Percentiles rank a stretch among this genome's conserved stretches.
Evolutionary conservation across 2,888 invertebrate species (phyloP).

Genomic region (Oxycera nigricornis): DNA sequence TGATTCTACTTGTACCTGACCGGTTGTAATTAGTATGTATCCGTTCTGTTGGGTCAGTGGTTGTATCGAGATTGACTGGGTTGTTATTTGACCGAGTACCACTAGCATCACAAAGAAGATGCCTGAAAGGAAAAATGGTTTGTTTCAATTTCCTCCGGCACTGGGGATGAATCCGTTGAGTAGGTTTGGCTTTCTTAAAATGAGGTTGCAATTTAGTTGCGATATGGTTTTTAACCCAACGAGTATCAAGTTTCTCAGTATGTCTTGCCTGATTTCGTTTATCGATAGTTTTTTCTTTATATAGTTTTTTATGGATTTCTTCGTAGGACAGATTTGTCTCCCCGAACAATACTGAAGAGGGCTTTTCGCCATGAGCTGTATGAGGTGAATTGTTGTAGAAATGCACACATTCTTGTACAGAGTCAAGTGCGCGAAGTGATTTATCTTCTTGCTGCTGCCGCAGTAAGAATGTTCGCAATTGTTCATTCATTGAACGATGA

Average conservation of each 20-base stretch:
- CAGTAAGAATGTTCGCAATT: not conserved
- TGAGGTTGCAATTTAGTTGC: not conserved
- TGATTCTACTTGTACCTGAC: not conserved
- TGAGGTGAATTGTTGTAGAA: not conserved
- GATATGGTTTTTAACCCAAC: not conserved
- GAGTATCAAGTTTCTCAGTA: not conserved
- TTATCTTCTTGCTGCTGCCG: not conserved
- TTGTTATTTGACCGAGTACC: not conserved
- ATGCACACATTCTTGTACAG: not conserved
- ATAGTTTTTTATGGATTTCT: too few species aligned
- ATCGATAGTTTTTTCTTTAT: too few species aligned
- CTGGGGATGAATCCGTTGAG: not conserved
- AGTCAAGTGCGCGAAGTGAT: not conserved
- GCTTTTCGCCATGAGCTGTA: not conserved
- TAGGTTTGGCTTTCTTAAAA: not conserved
- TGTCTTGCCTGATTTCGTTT: too few species aligned
- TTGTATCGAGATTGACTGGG: not conserved
- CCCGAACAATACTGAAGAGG: too few species aligned
- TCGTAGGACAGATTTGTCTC: too few species aligned
- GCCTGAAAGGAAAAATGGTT: not conserved
- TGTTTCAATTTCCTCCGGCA: too few species aligned
- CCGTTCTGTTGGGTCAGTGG: too few species aligned
- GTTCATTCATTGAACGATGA: conserved; percentile 18
- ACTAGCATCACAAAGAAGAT: not conserved
- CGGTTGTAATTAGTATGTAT: not conserved